Evolutionary conservation across 2,113 vertebrate species (phyloP), one percentile per base, ranked within the genome.

Genomic region (Sorex fumeus): DNA sequence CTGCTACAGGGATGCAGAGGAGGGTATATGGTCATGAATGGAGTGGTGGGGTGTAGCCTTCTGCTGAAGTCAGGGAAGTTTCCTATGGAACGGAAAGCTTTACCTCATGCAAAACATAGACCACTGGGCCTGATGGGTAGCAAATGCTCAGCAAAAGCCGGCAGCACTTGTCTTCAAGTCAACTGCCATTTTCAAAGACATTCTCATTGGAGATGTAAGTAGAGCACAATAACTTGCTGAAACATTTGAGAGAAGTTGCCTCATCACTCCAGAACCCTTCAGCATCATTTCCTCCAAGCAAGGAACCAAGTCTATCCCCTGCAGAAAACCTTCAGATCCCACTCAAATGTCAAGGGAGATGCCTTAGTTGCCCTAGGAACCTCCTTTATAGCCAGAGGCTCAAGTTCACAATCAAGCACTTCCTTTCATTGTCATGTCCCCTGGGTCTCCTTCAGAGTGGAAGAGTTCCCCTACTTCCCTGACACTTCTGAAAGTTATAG

Each of bases 121-220:
- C 34, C 23, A 36, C 1, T 5, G 0, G 15, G 18, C 21, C 69
- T 12, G 32, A 36, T 43, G 74, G 21, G 30, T 11, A 28, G 50
- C 27, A 32, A 25, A 6, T 16, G 1, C n/a, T 78, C 47, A n/a
- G 21, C 15, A 57, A 57, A 84, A 0, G 76, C 16, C 10, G 8
- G 74, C 78, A 66, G 25, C 66, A 25, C 62, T 9, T 40, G 57
- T 13, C 57, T 60, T 60, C 21, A 21, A 40, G 40, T 7, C 40
- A 60, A 60, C 57, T 18, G 57, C 47, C 84, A 28, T 84, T 92
- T 78, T 28, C 36, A 75, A 77, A 80, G 16, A n/a, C 69, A 80
- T 43, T n/a, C 0, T 8, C 90, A 82, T 19, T 25, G 18, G 0
- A 23, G 66, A 21, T 67, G 28, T n/a, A 23, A 71, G 6, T 3